Evolutionary conservation across 2,797 vertebrate species (phyloP).

Genomic region (Liparis tanakae): DNA sequence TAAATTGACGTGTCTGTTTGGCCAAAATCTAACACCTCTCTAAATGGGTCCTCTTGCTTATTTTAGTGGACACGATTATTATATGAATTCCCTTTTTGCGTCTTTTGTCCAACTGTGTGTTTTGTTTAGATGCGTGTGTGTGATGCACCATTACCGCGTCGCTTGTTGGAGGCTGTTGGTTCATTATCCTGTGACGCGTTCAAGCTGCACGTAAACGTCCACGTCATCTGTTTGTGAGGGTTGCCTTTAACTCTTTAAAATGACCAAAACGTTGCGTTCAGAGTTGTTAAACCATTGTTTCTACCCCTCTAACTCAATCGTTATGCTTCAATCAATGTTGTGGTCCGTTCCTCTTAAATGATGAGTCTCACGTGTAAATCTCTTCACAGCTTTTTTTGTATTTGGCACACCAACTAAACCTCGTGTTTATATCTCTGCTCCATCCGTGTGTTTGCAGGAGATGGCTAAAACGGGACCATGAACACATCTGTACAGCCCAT

Average conservation of each 20-base stretch:
- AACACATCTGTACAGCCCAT: neutral
- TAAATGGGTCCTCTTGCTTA: neutral
- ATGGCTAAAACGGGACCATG: neutral
- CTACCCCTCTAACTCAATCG: neutral
- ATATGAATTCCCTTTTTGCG: neutral
- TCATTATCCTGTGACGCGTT: constrained; percentile 18
- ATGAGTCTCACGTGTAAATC: neutral
- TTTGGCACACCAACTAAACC: neutral
- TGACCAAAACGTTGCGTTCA: constrained; percentile 1
- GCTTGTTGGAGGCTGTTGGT: constrained; percentile 7
- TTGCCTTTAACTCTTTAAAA: neutral
- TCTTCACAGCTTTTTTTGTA: neutral
- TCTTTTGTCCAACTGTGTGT: neutral
- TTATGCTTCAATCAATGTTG: neutral
- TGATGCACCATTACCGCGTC: constrained; percentile 9
- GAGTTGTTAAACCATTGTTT: neutral
- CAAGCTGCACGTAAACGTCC: neutral
- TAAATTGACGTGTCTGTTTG: neutral
- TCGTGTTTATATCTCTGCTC: neutral
- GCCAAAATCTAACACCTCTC: neutral
- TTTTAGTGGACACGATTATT: neutral
- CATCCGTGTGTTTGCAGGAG: neutral
- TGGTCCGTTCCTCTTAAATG: neutral
- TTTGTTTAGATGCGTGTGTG: neutral
- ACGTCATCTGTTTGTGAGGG: constrained; percentile 11